Percentiles rank a stretch among this genome's conserved stretches.
These are phyloP conservation scores for Saccostrea echinata DNA, from an alignment of 1,140 invertebrate genomes.

Conservation along the genomic window DNA sequence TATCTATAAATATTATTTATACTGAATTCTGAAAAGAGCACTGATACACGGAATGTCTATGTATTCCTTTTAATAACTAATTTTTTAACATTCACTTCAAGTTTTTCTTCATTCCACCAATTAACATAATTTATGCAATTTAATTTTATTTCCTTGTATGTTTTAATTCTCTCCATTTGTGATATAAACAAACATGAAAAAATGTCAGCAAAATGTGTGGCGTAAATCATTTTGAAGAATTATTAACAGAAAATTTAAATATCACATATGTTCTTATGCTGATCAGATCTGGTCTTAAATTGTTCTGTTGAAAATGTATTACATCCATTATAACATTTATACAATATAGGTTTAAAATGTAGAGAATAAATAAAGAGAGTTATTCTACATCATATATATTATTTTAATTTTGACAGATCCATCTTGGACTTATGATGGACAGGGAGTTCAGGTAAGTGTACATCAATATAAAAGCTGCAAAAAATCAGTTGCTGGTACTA, in stretches of 20 bases:
- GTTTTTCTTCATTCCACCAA: not conserved
- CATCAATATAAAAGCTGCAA: not conserved
- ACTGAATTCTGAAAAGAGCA: not conserved
- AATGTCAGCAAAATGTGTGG: not conserved
- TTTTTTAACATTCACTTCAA: not conserved
- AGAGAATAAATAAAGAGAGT: not conserved
- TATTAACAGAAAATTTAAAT: not conserved
- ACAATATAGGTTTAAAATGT: not conserved
- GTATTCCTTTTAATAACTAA: not conserved
- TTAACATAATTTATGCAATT: constrained; percentile 1
- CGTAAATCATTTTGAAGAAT: not conserved
- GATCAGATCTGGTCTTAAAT: not conserved
- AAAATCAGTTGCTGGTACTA: no score
- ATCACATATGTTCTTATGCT: no score
- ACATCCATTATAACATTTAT: not conserved
- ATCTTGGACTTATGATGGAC: not conserved
- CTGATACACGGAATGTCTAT: not conserved
- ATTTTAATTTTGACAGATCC: constrained; percentile 13
- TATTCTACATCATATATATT: not conserved
- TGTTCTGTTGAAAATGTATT: not conserved
- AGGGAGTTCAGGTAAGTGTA: not conserved
- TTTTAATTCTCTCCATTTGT: not conserved
- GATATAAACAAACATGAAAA: not conserved
- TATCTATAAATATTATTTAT: not conserved
- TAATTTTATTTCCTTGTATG: not conserved